Conservation (phyloP, 2,797 vertebrate genomes). For the Molossus molossus region DNA sequence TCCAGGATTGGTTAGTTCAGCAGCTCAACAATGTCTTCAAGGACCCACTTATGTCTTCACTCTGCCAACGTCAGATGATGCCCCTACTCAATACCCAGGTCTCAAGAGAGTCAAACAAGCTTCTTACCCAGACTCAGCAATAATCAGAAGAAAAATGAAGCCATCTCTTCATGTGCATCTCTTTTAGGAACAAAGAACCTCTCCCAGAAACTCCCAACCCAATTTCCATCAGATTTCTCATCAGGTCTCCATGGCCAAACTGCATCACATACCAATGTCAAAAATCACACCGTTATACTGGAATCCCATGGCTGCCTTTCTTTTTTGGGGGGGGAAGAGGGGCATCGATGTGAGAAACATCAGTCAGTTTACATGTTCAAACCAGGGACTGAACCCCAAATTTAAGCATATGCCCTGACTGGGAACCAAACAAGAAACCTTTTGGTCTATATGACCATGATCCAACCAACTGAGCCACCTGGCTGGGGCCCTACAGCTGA, state of each 20-base stretch:
- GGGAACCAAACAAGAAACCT: too few species aligned
- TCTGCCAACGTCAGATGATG: background rate
- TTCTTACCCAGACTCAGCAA: slow-evolving; percentile 4
- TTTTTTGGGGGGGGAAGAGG: too few species aligned
- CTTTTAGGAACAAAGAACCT: slow-evolving; percentile 5
- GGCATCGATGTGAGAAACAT: too few species aligned
- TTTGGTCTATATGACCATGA: too few species aligned
- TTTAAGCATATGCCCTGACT: too few species aligned
- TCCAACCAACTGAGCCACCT: too few species aligned
- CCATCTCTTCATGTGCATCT: background rate
- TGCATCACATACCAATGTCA: background rate
- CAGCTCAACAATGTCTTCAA: slow-evolving; percentile 31
- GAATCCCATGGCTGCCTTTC: background rate
- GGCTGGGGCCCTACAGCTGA: background rate
- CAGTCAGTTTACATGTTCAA: too few species aligned
- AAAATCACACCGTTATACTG: background rate
- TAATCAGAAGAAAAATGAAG: background rate
- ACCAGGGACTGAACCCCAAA: too few species aligned
- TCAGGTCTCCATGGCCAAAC: background rate
- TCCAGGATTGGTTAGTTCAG: background rate
- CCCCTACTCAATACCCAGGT: background rate
- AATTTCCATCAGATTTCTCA: background rate
- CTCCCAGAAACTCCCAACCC: slow-evolving; percentile 21
- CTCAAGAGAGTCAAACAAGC: background rate
- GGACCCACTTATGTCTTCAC: background rate